Conservation (phyloP, 2,113 vertebrate genomes). For the Sialia sialis region DNA sequence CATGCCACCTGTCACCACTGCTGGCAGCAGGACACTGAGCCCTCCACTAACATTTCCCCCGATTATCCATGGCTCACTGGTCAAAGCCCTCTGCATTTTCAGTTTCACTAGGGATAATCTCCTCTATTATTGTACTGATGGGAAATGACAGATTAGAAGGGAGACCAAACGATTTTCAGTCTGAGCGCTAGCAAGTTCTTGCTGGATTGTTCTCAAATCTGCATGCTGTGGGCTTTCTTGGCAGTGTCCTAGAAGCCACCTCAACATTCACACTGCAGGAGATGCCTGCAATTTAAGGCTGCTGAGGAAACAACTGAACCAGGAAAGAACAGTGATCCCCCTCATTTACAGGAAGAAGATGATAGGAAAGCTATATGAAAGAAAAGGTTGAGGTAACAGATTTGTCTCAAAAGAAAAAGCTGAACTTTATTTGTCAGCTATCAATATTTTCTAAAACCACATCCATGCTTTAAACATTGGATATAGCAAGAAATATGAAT, state of each 20-base stretch:
- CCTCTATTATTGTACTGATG: not conserved
- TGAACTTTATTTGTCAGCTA: not conserved
- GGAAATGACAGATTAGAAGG: not conserved
- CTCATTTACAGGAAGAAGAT: not conserved
- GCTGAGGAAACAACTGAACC: not conserved
- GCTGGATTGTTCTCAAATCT: not conserved
- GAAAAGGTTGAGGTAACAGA: not conserved
- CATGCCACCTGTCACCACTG: not conserved
- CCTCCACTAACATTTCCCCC: not conserved
- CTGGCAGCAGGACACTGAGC: not conserved
- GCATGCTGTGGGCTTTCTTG: not conserved
- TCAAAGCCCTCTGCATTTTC: not conserved
- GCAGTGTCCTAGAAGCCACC: not conserved
- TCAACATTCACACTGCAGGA: not conserved
- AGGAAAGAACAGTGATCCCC: not conserved
- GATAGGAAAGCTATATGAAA: not conserved
- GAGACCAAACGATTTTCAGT: not conserved
- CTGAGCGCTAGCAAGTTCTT: not conserved
- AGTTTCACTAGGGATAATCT: not conserved
- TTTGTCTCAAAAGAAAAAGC: not conserved
- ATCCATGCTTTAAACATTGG: not conserved
- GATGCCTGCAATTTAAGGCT: not conserved
- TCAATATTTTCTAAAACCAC: not conserved
- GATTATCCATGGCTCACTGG: not conserved
- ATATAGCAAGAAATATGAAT: not conserved